phyloP scores from a whole-genome alignment of 2,888 invertebrate genomes.

The Brachypalpus laphriformis region DNA sequence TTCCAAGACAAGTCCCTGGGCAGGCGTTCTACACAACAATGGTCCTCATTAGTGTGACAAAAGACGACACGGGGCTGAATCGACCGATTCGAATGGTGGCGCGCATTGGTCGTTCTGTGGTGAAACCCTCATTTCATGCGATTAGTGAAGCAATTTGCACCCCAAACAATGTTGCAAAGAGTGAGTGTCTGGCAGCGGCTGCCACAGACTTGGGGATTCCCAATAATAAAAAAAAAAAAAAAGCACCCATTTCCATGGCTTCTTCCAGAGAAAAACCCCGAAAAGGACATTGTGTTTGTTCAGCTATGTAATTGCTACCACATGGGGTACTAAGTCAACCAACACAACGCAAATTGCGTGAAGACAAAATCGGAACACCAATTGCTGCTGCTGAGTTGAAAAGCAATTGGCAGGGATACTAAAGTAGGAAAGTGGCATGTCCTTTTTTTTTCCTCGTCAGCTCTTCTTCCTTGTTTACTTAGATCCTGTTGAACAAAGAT shows the following conservation, averaged over 20 bases:
- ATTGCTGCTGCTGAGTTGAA: conserved; percentile 44
- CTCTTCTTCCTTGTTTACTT: conserved; percentile 55
- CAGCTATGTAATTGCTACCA: conserved; percentile 72
- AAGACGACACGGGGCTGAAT: conserved; percentile 56
- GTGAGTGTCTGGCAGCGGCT: conserved; percentile 43
- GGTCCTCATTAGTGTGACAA: conserved; percentile 71
- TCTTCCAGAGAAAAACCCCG: conserved; percentile 21
- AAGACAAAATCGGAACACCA: conserved; percentile 61
- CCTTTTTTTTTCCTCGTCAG: conserved; percentile 1
- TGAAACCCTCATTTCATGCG: conserved; percentile 68
- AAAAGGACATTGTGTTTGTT: conserved; percentile 68
- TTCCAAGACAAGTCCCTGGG: conserved; percentile 63
- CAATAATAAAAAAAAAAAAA: too few relatives aligned
- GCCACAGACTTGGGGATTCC: conserved; percentile 70
- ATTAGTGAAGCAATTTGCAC: conserved; percentile 72
- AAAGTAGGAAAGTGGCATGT: conserved; percentile 23
- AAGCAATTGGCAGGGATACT: conserved; percentile 55
- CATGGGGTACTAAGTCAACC: conserved; percentile 63
- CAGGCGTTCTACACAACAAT: conserved; percentile 52
- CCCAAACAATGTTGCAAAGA: conserved; percentile 61
- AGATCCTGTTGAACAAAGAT: conserved; percentile 62
- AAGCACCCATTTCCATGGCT: conserved; percentile 53
- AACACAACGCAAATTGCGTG: conserved; percentile 65
- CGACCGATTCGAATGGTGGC: conserved; percentile 29
- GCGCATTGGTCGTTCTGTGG: conserved; percentile 30